These are phyloP conservation scores for Tyto alba DNA, from an alignment of 2,113 vertebrate species.

Conservation along the genomic window DNA sequence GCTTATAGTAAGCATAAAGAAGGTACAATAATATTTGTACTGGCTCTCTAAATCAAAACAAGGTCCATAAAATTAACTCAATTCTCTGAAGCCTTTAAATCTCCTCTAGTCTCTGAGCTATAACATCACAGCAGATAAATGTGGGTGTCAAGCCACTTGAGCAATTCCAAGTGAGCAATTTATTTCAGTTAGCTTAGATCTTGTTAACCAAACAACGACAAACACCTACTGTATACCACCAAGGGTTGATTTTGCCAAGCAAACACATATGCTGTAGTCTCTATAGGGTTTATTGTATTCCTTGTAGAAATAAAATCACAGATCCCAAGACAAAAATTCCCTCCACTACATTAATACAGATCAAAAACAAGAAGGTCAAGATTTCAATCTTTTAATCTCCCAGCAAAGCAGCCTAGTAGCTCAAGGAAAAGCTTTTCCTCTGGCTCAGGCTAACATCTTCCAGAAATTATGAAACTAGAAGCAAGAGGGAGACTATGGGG, in stretches of 20 bases:
- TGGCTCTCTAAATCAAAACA: constrained; percentile 68
- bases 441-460: background rate
- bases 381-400: background rate
- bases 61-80: constrained; percentile 63
- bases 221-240: background rate
- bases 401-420: background rate
- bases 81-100: constrained; percentile 45
- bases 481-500: background rate
- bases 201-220: background rate
- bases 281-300: background rate
- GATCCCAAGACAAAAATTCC: background rate
- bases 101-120: background rate
- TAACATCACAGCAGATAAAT: constrained; percentile 39
- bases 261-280: background rate
- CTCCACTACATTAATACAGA: background rate
- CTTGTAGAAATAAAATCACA: background rate
- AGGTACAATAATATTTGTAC: constrained; percentile 48
- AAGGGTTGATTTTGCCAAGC: background rate
- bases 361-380: background rate
- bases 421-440: background rate
- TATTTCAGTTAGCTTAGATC: background rate
- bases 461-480: background rate
- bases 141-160: background rate
- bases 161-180: background rate
- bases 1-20: constrained; percentile 29